Conservation (phyloP, 2,113 vertebrate species). For the Neopipo cinnamomea region DNA sequence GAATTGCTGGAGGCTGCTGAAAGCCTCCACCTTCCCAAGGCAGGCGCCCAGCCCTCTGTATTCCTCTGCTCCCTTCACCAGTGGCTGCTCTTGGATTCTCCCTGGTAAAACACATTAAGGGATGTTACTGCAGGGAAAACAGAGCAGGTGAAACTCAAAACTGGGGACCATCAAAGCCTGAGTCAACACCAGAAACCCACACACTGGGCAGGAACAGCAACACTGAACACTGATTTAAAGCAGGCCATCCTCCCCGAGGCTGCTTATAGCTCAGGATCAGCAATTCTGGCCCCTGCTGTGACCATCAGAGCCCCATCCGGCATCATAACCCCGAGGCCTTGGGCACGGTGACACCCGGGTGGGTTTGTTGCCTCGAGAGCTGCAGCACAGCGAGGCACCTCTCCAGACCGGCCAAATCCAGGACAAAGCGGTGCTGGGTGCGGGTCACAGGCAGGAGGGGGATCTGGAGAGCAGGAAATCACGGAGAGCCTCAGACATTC, state of each 20-base stretch:
- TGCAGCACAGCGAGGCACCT: not conserved
- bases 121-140: not conserved
- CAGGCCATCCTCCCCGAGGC: not conserved
- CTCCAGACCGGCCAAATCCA: not conserved
- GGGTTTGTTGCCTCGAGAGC: not conserved
- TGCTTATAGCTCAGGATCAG: not conserved
- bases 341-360: not conserved
- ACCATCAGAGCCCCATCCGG: not conserved
- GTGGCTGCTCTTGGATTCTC: not conserved
- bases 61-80: not conserved
- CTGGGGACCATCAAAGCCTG: not conserved
- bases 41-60: not conserved
- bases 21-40: not conserved
- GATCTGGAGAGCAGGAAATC: conserved; percentile 13
- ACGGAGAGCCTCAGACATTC: not conserved
- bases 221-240: not conserved
- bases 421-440: not conserved
- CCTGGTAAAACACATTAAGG: not conserved
- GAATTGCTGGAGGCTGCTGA: not conserved
- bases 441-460: not conserved
- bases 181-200: not conserved
- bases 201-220: not conserved
- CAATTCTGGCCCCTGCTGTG: not conserved
- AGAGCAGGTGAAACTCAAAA: not conserved
- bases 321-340: not conserved